Evolutionary conservation across 1,140 invertebrate genomes (phyloP).

Genomic region (Eufriesea mexicana): DNA sequence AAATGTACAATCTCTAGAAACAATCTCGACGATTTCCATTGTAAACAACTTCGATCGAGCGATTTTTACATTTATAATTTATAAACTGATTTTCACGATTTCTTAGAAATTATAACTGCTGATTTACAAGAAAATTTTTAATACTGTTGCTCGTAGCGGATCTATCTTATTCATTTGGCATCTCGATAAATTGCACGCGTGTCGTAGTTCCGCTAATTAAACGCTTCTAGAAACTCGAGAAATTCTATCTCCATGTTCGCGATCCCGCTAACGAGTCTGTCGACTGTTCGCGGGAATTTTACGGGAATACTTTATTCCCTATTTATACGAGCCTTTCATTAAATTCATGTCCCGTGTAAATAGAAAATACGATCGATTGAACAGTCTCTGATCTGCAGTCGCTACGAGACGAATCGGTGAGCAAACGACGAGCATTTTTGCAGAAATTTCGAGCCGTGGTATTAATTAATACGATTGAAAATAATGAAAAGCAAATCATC

Average conservation of each 20-base stretch:
- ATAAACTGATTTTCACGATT: neutral
- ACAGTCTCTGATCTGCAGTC: no score
- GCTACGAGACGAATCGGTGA: neutral
- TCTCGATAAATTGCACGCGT: slow-evolving; percentile 3
- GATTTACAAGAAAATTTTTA: neutral
- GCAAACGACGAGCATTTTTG: no score
- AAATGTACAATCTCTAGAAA: neutral
- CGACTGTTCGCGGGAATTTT: slow-evolving; percentile 1
- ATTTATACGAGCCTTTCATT: neutral
- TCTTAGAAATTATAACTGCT: no score
- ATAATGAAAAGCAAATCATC: slow-evolving; percentile 14
- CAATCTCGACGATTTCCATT: neutral
- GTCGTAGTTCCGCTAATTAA: slow-evolving; percentile 41
- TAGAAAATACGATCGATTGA: neutral
- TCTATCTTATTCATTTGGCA: neutral
- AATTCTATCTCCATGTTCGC: slow-evolving; percentile 24
- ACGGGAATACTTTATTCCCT: neutral
- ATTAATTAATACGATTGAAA: neutral
- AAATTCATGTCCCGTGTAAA: neutral
- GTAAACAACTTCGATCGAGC: neutral
- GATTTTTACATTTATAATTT: neutral
- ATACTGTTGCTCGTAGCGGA: neutral
- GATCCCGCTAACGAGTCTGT: slow-evolving; percentile 19
- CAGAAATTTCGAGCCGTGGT: neutral
- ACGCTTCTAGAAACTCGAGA: slow-evolving; percentile 35